Percentiles rank a stretch among this genome's conserved stretches.
Conservation (phyloP, 92 coral and sea anemone genomes). For the Zoanthus sansibaricus region DNA sequence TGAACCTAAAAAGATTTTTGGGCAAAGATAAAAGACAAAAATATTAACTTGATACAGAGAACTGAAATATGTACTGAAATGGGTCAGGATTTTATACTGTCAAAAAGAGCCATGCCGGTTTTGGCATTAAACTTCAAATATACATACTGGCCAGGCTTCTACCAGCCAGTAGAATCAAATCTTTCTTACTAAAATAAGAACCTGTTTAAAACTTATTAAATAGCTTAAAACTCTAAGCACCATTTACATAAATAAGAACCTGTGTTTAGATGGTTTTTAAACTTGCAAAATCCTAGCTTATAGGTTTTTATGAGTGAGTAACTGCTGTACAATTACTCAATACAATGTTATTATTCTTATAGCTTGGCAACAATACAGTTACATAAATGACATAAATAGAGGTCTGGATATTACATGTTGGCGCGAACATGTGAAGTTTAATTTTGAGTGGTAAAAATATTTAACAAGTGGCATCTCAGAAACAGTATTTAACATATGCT, state of each 20-base stretch:
- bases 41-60: not conserved
- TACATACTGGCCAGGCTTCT: not conserved
- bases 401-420: no score
- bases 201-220: not conserved
- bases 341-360: not conserved
- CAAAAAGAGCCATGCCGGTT: not conserved
- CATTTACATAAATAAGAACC: no score
- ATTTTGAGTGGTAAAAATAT: no score
- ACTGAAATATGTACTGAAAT: not conserved
- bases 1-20: not conserved
- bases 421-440: no score
- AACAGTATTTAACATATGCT: no score
- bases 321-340: not conserved
- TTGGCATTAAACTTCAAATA: not conserved
- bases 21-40: not conserved
- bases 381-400: not conserved
- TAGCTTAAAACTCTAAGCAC: no score
- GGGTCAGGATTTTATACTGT: not conserved
- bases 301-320: not conserved
- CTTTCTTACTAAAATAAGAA: not conserved
- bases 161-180: not conserved
- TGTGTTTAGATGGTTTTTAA: no score
- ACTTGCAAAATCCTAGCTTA: no score
- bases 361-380: slow-evolving; percentile 1
- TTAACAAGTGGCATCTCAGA: no score